Evolutionary conservation across 2,797 vertebrate genomes (phyloP).

Genomic region (Rhincodon typus): DNA sequence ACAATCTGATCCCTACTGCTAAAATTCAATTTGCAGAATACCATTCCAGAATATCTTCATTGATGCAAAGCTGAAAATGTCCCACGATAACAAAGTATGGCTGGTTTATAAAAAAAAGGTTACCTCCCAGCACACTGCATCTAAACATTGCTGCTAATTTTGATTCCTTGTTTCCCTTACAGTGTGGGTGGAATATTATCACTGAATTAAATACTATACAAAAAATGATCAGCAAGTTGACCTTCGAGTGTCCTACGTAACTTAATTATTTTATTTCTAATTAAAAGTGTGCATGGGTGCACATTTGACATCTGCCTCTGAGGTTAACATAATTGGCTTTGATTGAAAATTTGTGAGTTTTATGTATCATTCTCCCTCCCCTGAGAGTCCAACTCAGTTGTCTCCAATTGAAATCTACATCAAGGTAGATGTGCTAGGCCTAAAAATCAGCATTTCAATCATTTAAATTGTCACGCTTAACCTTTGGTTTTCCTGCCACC

Average conservation of each 20-base stretch:
- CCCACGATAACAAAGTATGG: not conserved
- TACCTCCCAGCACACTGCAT: not conserved
- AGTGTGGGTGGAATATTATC: not conserved
- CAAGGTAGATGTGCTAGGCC: not conserved
- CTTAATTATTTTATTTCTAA: conserved; percentile 29
- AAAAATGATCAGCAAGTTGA: conserved; percentile 10
- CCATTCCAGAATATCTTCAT: not conserved
- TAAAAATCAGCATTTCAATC: conserved; percentile 1
- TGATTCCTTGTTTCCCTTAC: not conserved
- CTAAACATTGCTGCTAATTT: not conserved
- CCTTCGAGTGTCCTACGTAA: conserved; percentile 15
- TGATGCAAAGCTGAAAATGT: not conserved
- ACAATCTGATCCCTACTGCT: not conserved
- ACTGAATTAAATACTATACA: conserved; percentile 13
- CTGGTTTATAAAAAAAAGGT: not conserved
- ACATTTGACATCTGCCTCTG: conserved; percentile 33
- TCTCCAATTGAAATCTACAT: not conserved
- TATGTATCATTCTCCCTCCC: not conserved
- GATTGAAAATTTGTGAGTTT: conserved; percentile 34
- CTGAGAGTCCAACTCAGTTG: not conserved
- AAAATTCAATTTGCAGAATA: not conserved
- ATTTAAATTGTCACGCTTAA: not conserved
- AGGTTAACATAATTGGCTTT: conserved; percentile 29
- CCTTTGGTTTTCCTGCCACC: not conserved
- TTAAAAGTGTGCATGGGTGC: conserved; percentile 32